Evolutionary conservation across 2,797 vertebrate species (phyloP).

Genomic region (Amblyopsis hoosieri): DNA sequence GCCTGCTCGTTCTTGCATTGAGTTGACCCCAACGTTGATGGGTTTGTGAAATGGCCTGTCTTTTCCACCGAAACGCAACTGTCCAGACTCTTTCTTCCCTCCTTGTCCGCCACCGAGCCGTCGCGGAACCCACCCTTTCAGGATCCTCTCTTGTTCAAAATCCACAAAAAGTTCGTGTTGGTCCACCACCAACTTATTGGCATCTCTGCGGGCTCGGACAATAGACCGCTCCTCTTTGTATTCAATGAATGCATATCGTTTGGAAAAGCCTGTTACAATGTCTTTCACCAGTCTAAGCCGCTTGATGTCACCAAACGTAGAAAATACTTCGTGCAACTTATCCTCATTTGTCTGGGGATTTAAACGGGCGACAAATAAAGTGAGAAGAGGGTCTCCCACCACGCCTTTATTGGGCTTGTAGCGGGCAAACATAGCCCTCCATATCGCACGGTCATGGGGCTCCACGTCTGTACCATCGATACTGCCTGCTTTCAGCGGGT

Average conservation of each 20-base stretch:
- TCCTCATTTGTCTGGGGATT: slow-evolving; percentile 91
- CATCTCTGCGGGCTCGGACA: slow-evolving; percentile 87
- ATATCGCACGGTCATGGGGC: slow-evolving; percentile 91
- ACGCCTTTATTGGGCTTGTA: slow-evolving; percentile 92
- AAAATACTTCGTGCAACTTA: slow-evolving; percentile 87
- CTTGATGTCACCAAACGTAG: slow-evolving; percentile 89
- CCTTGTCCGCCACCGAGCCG: slow-evolving; percentile 92
- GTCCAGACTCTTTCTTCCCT: slow-evolving; percentile 96
- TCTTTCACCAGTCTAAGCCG: slow-evolving; percentile 89
- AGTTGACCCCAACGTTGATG: slow-evolving; percentile 82
- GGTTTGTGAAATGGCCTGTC: slow-evolving; percentile 95
- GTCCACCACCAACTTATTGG: slow-evolving; percentile 90
- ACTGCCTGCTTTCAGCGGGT: slow-evolving; percentile 94
- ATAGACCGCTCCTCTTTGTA: slow-evolving; percentile 91
- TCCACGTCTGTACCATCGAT: slow-evolving; percentile 94
- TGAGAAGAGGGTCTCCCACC: slow-evolving; percentile 88
- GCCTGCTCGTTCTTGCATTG: slow-evolving; percentile 51
- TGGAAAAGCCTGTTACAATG: slow-evolving; percentile 91
- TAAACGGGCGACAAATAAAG: slow-evolving; percentile 87
- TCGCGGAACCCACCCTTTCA: slow-evolving; percentile 92
- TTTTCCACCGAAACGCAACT: slow-evolving; percentile 93
- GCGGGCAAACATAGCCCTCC: slow-evolving; percentile 89
- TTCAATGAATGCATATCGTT: slow-evolving; percentile 91
- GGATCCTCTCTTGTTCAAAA: slow-evolving; percentile 89
- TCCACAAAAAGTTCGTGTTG: slow-evolving; percentile 93